A percentile compares a stretch with the other conserved stretches of the same genome.
Conservation (phyloP, 2,113 vertebrate genomes). For the Lampris megalopsis region DNA sequence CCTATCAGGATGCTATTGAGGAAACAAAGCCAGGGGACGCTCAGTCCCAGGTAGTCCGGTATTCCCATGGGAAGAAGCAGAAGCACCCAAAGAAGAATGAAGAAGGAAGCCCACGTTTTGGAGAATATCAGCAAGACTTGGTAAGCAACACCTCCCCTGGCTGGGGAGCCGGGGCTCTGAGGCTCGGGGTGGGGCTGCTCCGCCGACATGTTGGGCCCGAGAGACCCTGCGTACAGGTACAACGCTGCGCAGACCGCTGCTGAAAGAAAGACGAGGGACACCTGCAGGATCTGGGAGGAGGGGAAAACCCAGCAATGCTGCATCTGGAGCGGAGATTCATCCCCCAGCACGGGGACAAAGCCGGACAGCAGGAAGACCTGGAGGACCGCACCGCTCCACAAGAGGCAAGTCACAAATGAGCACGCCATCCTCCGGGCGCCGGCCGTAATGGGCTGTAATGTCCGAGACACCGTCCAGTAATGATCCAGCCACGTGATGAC, state of each 20-base stretch:
- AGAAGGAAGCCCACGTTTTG: constrained; percentile 84
- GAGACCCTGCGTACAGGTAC: constrained; percentile 45
- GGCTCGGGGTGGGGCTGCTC: too few relatives aligned
- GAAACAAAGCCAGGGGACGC: constrained; percentile 88
- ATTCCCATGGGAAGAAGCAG: constrained; percentile 77
- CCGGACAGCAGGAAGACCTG: constrained; percentile 73
- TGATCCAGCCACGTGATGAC: constrained; percentile 81
- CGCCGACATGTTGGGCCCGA: too few relatives aligned
- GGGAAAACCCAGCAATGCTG: constrained; percentile 75
- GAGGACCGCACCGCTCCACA: constrained; percentile 77
- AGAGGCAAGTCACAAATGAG: constrained; percentile 41
- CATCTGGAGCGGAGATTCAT: constrained; percentile 24
- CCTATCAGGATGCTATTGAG: constrained; percentile 89
- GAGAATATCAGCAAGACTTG: constrained; percentile 81
- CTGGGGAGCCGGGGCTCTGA: background rate
- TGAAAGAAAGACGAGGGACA: constrained; percentile 74
- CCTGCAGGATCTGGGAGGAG: constrained; percentile 77
- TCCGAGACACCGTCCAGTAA: constrained; percentile 66
- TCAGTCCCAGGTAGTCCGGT: constrained; percentile 87
- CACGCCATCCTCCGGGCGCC: constrained; percentile 64
- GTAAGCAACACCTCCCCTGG: constrained; percentile 65
- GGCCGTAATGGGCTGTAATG: background rate
- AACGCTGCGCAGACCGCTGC: constrained; percentile 57
- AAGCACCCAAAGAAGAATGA: constrained; percentile 77
- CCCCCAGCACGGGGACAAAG: constrained; percentile 54